Conservation (phyloP, 2,888 invertebrate genomes). For the Caenorhabditis zanzibari region DNA sequence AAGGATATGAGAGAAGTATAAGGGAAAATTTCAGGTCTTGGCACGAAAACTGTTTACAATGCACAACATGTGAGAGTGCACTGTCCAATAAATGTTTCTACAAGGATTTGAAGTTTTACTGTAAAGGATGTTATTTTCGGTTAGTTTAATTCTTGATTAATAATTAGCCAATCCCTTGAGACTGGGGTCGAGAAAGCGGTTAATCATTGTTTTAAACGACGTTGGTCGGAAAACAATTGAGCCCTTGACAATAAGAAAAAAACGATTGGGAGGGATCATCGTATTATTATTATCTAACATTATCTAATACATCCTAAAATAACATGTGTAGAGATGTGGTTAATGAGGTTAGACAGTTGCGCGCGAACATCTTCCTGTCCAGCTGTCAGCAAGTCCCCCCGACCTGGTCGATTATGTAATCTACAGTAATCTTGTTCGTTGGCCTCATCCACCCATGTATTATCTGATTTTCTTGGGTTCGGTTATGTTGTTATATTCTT, state of each 20-base stretch:
- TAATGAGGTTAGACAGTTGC: conserved; percentile 59
- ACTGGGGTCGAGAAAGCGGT: neutral
- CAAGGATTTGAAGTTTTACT: conserved; percentile 73
- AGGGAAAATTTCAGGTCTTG: conserved; percentile 53
- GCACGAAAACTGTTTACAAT: conserved; percentile 69
- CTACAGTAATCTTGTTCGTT: conserved; percentile 59
- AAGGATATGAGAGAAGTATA: neutral
- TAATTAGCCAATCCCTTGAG: conserved; percentile 38
- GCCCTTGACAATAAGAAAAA: neutral
- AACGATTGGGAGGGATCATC: neutral
- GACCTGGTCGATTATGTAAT: conserved; percentile 56
- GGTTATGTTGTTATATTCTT: conserved; percentile 34
- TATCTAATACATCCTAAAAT: conserved; percentile 48
- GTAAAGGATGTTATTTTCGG: conserved; percentile 79
- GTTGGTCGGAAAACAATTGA: no score
- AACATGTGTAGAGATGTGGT: conserved; percentile 51
- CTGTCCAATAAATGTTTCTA: conserved; percentile 73
- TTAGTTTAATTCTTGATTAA: conserved; percentile 62
- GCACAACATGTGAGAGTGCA: conserved; percentile 43
- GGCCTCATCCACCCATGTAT: conserved; percentile 41
- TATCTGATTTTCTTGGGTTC: conserved; percentile 53
- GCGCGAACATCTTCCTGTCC: conserved; percentile 43
- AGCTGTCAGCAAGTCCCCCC: conserved; percentile 53
- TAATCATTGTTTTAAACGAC: neutral
- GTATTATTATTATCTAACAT: no score